These are phyloP conservation scores for Ctenochaetus hawaiiensis DNA, from an alignment of 2,797 vertebrate species.

Conservation along the genomic window DNA sequence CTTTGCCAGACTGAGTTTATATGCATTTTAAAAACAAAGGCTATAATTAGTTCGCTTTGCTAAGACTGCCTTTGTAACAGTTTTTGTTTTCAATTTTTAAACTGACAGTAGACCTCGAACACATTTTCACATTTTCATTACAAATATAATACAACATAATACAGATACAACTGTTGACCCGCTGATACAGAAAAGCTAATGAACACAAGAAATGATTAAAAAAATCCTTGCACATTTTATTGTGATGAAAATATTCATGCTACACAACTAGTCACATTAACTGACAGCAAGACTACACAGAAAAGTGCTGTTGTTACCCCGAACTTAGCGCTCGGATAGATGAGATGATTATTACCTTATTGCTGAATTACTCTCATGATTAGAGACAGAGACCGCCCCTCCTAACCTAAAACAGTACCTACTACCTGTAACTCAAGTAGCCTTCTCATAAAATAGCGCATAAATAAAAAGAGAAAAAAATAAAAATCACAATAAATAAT, in stretches of 20 bases:
- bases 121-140: neutral
- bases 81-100: neutral
- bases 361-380: constrained; percentile 64
- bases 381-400: constrained; percentile 36
- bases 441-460: constrained; percentile 51
- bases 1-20: neutral
- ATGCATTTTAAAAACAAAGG: neutral
- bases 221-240: constrained; percentile 69
- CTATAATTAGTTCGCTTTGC: neutral
- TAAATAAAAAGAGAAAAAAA: constrained; percentile 54
- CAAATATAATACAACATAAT: neutral
- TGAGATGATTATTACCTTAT: constrained; percentile 79
- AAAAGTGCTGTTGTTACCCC: constrained; percentile 73
- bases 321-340: constrained; percentile 49
- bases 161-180: neutral
- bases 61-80: neutral
- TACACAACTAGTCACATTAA: constrained; percentile 68
- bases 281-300: constrained; percentile 57
- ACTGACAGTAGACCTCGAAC: neutral
- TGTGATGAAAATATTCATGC: constrained; percentile 63
- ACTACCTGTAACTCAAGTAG: constrained; percentile 38
- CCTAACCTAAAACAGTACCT: constrained; percentile 34
- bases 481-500: constrained; percentile 77
- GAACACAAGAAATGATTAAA: neutral
- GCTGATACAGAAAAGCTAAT: neutral